These are phyloP conservation scores for Sinella curviseta DNA, from an alignment of 1,140 invertebrate genomes.

Conservation along the genomic window DNA sequence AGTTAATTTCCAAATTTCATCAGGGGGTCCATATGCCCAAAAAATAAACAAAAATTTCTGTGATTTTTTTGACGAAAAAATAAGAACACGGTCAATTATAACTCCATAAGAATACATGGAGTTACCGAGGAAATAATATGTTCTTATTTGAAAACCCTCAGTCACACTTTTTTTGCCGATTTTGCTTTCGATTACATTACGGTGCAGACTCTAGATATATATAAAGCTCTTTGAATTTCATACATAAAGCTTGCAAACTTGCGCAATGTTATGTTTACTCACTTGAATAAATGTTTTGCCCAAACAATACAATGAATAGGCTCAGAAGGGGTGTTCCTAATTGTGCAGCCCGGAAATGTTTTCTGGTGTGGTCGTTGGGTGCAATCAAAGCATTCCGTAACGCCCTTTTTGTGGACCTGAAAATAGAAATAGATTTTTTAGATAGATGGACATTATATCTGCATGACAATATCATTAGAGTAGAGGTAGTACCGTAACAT, in stretches of 20 bases:
- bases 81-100: slow-evolving; percentile 33
- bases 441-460: too few species aligned
- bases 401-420: slow-evolving; percentile 80
- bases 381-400: slow-evolving; percentile 97
- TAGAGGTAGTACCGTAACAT: slow-evolving; percentile 72
- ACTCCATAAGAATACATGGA: neutral
- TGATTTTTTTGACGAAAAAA: too few species aligned
- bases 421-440: too few species aligned
- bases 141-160: too few species aligned
- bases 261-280: slow-evolving; percentile 54
- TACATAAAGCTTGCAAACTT: neutral
- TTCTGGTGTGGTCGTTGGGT: slow-evolving; percentile 86
- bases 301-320: slow-evolving; percentile 99
- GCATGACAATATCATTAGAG: too few species aligned
- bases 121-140: neutral
- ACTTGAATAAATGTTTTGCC: slow-evolving; percentile 99
- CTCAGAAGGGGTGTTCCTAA: slow-evolving; percentile 98
- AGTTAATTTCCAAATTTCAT: too few species aligned
- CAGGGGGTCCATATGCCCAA: too few species aligned
- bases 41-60: too few species aligned
- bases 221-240: too few species aligned
- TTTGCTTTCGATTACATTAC: too few species aligned
- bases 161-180: too few species aligned
- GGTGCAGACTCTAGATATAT: too few species aligned
- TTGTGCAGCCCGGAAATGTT: slow-evolving; percentile 96